These are phyloP conservation scores for Sinohyriopsis cumingii DNA, from an alignment of 2,888 invertebrate genomes.

Conservation along the genomic window DNA sequence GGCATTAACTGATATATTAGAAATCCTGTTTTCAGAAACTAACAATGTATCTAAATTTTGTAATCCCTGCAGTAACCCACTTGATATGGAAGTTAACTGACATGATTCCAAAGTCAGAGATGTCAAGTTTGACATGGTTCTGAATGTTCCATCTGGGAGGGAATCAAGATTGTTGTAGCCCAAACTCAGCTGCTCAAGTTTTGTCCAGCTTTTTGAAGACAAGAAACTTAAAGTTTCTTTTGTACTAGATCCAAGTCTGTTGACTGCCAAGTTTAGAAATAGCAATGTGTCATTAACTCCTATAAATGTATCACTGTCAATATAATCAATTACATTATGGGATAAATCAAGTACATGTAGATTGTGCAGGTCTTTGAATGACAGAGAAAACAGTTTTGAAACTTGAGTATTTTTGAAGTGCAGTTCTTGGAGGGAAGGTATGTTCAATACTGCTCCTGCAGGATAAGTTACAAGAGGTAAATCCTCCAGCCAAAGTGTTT, in stretches of 20 bases:
- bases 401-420: constrained; percentile 18
- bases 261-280: constrained; percentile 15
- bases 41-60: constrained; percentile 36
- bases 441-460: constrained; percentile 14
- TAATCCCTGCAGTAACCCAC: constrained; percentile 49
- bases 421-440: constrained; percentile 11
- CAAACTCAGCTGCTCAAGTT: constrained; percentile 42
- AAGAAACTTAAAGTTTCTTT: constrained; percentile 13
- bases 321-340: constrained; percentile 10
- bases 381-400: constrained; percentile 4
- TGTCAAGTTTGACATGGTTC: constrained; percentile 38
- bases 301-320: constrained; percentile 20
- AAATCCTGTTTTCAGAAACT: constrained; percentile 36
- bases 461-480: constrained; percentile 16
- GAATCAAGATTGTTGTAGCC: constrained; percentile 34
- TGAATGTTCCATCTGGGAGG: constrained; percentile 45
- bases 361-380: constrained; percentile 16
- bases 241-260: constrained; percentile 1
- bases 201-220: constrained; percentile 23
- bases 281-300: constrained; percentile 20
- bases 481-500: constrained; percentile 10
- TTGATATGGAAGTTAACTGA: constrained; percentile 36
- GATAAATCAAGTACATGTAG: constrained; percentile 17
- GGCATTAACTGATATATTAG: constrained; percentile 18
- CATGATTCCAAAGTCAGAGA: constrained; percentile 49